Evolutionary conservation across 1,140 invertebrate genomes (phyloP), one percentile per base, ranked within the genome.

Genomic region (Brachionus sp.): DNA sequence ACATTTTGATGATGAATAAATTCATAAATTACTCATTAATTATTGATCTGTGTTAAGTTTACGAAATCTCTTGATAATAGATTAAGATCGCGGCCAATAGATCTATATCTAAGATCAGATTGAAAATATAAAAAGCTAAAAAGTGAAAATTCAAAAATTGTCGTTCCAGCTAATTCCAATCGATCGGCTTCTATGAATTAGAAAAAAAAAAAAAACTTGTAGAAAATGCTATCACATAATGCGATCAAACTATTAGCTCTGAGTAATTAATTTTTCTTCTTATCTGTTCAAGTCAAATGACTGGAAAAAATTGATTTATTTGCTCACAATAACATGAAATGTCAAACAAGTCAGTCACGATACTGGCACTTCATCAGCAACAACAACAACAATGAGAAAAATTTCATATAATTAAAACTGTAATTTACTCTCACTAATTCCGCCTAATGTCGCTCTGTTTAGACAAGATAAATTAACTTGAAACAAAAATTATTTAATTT

Each of bases 121-220:
- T 75, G 70, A 19, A 23, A 19, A 13, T 13, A 5, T 25, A 29
- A 13, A 75, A 75, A 75, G 42, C 9, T 13, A 75, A 75, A 75
- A 75, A 75, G 70, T 75, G 70, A 75, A 75, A 75, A 75, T 75
- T 75, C 19, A 50, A 75, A 75, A 75, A 75, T 75, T 75, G 70
- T 75, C 70, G 70, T 75, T 75, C 70, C 39, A 75, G 44, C 12
- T n/a, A 35, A 75, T 75, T 50, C 42, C 66, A 66, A 29, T 73
- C n/a, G 2, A 75, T 75, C 42, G 70, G 70, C 70, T 75, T 19
- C 5, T 23, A 75, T 75, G 19, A 73, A 39, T 73, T 0, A n/a
- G 5, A 5, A 12, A 62, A n/a, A 62, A 62, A 62, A 16, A 62
- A 73, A 73, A 73, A 46, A 75, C 37, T 46, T 75, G 70, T 23